Conservation (phyloP, 2,113 vertebrate genomes). For the Pelusios castaneus region DNA sequence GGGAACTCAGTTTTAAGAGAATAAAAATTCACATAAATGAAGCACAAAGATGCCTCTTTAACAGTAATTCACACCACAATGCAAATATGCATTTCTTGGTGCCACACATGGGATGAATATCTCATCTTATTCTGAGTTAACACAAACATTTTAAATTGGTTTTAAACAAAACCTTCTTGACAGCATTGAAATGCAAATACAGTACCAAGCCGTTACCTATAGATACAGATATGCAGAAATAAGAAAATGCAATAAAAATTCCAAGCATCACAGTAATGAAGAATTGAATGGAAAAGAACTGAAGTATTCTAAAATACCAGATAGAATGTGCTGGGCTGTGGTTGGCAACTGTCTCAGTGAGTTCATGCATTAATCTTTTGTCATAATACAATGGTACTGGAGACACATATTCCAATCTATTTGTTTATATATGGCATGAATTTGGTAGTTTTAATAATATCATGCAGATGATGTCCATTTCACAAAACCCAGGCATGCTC, state of each 20-base stretch:
- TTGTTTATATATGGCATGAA: background rate
- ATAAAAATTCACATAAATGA: background rate
- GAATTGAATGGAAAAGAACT: background rate
- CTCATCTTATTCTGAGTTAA: background rate
- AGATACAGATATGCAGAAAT: background rate
- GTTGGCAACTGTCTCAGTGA: background rate
- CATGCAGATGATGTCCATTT: background rate
- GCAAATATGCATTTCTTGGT: background rate
- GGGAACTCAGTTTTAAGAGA: background rate
- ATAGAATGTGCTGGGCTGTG: background rate
- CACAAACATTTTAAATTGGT: background rate
- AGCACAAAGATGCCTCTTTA: background rate
- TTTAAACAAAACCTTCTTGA: background rate
- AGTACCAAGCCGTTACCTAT: background rate
- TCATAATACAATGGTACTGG: background rate
- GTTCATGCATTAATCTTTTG: background rate
- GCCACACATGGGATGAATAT: rapidly evolving
- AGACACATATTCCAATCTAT: background rate
- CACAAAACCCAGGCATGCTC: background rate
- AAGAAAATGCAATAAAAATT: background rate
- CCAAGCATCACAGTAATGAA: background rate
- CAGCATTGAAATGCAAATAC: background rate
- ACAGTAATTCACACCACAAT: background rate
- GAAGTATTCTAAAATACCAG: background rate
- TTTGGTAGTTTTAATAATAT: background rate